Base-by-base conservation (phyloP, 35 echinoderm and acorn worm genomes). In the Stichopus chloronotus region DNA sequence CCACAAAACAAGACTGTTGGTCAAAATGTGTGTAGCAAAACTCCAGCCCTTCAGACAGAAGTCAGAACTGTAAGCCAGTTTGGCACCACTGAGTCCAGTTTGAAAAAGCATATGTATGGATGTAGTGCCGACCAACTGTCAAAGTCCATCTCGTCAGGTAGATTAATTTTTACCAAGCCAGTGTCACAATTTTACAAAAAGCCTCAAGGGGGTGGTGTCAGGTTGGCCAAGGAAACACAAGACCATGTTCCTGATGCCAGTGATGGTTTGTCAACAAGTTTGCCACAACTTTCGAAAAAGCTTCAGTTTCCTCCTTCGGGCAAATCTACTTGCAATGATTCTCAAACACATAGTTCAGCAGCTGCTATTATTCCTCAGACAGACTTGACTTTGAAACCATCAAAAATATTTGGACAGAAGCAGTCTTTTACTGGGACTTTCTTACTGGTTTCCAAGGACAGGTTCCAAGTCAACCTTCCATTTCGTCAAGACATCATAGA, bases 161-260 rank as follows among this genome's bases (percentile, higher is more conserved):
- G 8, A 16, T 65, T 89, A 5, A 63, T 61, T 9, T 88, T 57
- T 63, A 17, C 60, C 21, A 89, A 71, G 55, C 23, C 60, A 13
- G 59, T 55, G 8, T 72, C 87, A 22, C 87, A 89, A 63, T 89
- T 89, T 72, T 89, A 89, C 59, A 89, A 89, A 72, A 89, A 89
- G 87, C 14, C 87, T 52, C 21, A 55, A 57, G 25, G 16, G 13
- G 80, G 23, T 54, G 55, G 80, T 43, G 80, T 17, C 24, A 83
- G 24, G 53, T 53, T 23, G 22, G 16, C 43, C 43, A 55, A 83
- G 24, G 52, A 79, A 9, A 79, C 43, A 22, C 0, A 9, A 22
- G 21, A 79, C n/a, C 20, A 52, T n/a, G n/a, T 25, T 25, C 9
- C 9, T 9, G 9, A 22, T 79, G 77, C 9, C 20, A 52, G 59